Evolutionary conservation across 1,140 invertebrate species (phyloP), one percentile per base, ranked within the genome.

Genomic region (Ceratoteleas bidentatus): DNA sequence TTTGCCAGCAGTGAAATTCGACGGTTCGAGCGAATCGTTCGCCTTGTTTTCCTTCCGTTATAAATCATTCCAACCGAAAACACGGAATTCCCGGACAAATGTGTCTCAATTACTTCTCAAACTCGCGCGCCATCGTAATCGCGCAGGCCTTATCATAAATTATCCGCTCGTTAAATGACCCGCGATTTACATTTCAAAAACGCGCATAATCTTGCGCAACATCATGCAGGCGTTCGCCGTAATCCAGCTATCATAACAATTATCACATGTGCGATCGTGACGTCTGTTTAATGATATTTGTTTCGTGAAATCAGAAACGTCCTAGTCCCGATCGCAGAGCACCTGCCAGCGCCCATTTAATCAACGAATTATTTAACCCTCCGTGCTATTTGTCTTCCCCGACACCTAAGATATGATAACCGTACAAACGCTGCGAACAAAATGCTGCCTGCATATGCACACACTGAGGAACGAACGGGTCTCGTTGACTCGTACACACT

Each of bases 361-460:
- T 77, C 75, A 64, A 70, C 73, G 78, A 77, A 81, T 84, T 84
- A 84, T 75, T 78, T 50, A 75, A 73, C 78, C 83, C 81, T 83
- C 45, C 65, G 53, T 74, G 78, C 77, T 84, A 84, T 84, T 84
- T 84, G 83, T 84, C 83, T 84, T 81, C 56, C 56, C 70, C 74
- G 83, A 81, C 78, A 84, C 79, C 75, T 81, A 14, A 75, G 73
- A 81, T 79, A 84, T 84, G 79, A 84, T 84, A 81, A 79, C 78
- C 69, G 15, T 65, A 10, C 38, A 6, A n/a, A 7, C 54, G 15
- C 34, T 50, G 68, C 56, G 24, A 33, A 34, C 10, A 47, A 49
- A 2, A 47, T 47, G 38, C 15, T n/a, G 16, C 53, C 45, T 53
- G 14, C 34, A 14, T 13, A n/a, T n/a, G 40, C n/a, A n/a, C n/a